A percentile compares a stretch with the other conserved stretches of the same genome.
These are phyloP conservation scores for Ommatoiulus sabulosus DNA, from an alignment of 2,888 invertebrate genomes.

Conservation along the genomic window DNA sequence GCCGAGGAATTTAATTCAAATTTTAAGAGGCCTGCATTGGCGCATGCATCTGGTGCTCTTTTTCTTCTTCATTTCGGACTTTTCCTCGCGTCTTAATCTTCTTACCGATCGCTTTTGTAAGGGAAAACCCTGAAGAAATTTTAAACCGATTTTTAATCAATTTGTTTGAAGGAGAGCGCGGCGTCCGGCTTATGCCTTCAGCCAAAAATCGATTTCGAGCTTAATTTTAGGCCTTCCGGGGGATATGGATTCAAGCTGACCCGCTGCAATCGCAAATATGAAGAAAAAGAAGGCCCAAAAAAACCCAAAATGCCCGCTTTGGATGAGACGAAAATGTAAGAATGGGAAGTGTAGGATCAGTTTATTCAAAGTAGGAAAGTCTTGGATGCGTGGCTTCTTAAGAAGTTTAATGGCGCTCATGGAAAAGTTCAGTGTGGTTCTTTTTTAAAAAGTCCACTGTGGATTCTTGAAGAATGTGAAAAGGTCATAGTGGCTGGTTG, in stretches of 20 bases:
- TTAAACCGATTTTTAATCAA: constrained; percentile 28
- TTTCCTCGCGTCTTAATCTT: constrained; percentile 3
- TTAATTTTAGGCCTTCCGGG: constrained; percentile 6
- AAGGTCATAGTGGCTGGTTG: too few species aligned
- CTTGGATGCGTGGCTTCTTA: too few species aligned
- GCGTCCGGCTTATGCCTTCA: constrained; percentile 12
- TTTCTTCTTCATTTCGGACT: neutral
- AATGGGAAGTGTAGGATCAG: too few species aligned
- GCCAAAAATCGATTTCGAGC: constrained; percentile 22
- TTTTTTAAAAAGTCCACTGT: too few species aligned
- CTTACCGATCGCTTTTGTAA: constrained; percentile 30
- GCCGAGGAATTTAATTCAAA: constrained; percentile 38
- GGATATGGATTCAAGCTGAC: neutral
- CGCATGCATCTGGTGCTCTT: neutral
- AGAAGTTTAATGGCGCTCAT: too few species aligned
- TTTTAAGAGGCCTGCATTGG: constrained; percentile 11
- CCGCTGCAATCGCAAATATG: neutral
- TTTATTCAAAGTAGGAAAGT: too few species aligned
- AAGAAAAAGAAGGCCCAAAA: neutral
- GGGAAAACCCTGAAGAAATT: constrained; percentile 43
- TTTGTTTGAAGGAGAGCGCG: constrained; percentile 19
- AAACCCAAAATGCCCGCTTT: neutral
- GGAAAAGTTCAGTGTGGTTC: too few species aligned
- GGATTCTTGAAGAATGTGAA: too few species aligned
- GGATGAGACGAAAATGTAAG: neutral